Evolutionary conservation across 2,113 vertebrate species (phyloP).

Genomic region (Pangasianodon hypophthalmus): DNA sequence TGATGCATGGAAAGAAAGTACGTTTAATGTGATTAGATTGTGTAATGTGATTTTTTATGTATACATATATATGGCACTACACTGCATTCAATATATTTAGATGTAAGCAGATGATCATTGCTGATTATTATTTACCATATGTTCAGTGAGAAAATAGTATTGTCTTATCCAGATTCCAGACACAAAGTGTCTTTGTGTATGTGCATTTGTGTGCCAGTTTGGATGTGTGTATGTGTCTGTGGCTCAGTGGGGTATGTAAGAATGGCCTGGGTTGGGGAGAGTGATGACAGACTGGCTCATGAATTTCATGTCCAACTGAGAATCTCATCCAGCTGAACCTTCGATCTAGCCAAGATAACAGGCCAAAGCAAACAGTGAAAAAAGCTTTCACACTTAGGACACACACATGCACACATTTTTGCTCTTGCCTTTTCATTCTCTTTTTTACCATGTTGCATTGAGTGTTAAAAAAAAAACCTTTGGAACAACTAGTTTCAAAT

Average conservation of each 20-base stretch:
- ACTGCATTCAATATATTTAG: neutral
- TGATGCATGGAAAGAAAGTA: neutral
- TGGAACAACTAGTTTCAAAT: neutral
- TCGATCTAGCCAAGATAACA: conserved; percentile 13
- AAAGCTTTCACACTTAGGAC: conserved; percentile 27
- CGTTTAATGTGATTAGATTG: neutral
- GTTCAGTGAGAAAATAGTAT: neutral
- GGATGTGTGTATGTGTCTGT: neutral
- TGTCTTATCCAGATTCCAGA: neutral
- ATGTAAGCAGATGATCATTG: neutral
- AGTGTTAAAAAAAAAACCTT: neutral
- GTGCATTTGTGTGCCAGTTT: neutral
- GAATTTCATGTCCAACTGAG: conserved; percentile 48
- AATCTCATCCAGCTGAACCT: conserved; percentile 42
- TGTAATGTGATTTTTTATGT: neutral
- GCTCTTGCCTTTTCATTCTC: neutral
- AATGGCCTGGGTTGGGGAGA: conserved; percentile 18
- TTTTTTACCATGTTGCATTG: neutral
- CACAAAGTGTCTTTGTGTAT: neutral
- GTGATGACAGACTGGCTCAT: conserved; percentile 46
- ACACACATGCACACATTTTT: conserved; percentile 20
- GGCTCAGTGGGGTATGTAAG: conserved; percentile 32
- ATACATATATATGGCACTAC: neutral
- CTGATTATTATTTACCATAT: neutral
- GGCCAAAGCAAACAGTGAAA: conserved; percentile 42